phyloP scores from a whole-genome alignment of 2,113 vertebrate genomes.

The Gymnobelideus leadbeateri region DNA sequence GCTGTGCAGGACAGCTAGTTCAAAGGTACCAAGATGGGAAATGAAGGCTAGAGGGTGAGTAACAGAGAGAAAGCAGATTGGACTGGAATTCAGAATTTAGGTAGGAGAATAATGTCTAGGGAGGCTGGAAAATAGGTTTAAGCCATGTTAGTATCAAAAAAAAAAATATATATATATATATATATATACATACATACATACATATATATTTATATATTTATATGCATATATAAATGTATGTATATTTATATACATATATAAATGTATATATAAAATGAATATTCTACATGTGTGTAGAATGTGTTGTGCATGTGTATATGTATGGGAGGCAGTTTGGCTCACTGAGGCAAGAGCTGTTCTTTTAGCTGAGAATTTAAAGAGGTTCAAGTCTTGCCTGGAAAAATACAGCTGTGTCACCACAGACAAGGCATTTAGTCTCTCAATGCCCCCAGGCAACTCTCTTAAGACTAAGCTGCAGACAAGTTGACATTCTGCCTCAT shows the following conservation, averaged over 20 bases:
- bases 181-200: no score
- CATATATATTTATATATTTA: no score
- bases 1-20: neutral
- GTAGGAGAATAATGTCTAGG: neutral
- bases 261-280: no score
- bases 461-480: neutral
- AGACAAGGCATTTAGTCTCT: neutral
- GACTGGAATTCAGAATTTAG: neutral
- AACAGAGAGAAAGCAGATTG: neutral
- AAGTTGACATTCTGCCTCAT: neutral
- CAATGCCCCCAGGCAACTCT: neutral
- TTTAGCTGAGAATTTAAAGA: neutral
- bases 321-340: neutral
- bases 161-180: no score
- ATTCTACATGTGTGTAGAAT: neutral
- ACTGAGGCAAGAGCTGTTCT: neutral
- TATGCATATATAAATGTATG: no score
- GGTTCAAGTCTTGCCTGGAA: neutral
- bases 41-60: neutral
- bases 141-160: no score
- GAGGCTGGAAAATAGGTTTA: neutral
- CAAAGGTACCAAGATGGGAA: neutral
- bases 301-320: neutral
- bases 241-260: no score
- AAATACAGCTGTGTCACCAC: neutral